Evolutionary conservation across 2,888 invertebrate genomes (phyloP).

Genomic region (Xestia ashworthii): DNA sequence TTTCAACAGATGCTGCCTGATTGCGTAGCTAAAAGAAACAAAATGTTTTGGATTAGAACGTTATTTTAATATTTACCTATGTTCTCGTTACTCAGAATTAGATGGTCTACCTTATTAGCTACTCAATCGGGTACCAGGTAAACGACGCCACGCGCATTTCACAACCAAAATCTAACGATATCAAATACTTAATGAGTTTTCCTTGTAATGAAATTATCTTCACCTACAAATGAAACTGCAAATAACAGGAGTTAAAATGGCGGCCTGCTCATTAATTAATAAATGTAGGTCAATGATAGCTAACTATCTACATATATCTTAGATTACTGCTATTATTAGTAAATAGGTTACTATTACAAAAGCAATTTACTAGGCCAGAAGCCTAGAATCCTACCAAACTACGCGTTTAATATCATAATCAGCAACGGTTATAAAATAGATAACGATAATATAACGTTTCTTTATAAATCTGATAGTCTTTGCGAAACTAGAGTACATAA

Average conservation of each 20-base stretch:
- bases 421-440: constrained; percentile 45
- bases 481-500: constrained; percentile 41
- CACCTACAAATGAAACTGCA: constrained; percentile 27
- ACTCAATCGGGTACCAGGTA: constrained; percentile 6
- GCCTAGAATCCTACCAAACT: constrained; percentile 20
- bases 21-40: constrained; percentile 1
- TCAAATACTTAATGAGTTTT: constrained; percentile 33
- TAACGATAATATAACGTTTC: constrained; percentile 23
- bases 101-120: constrained; percentile 27
- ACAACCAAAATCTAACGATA: constrained; percentile 48
- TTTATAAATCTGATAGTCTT: constrained; percentile 34
- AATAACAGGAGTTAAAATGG: constrained; percentile 27
- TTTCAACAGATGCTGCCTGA: not conserved
- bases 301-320: constrained; percentile 36
- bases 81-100: not conserved
- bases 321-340: constrained; percentile 49
- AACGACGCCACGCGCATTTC: constrained; percentile 44
- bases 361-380: constrained; percentile 20
- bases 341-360: constrained; percentile 50
- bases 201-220: constrained; percentile 35
- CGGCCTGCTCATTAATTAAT: constrained; percentile 34
- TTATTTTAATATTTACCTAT: not conserved
- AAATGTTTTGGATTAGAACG: not conserved
- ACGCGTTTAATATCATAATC: constrained; percentile 46
- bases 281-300: constrained; percentile 53